Evolutionary conservation across 2,113 vertebrate genomes (phyloP).

Genomic region (Trochalopteron elliotii): DNA sequence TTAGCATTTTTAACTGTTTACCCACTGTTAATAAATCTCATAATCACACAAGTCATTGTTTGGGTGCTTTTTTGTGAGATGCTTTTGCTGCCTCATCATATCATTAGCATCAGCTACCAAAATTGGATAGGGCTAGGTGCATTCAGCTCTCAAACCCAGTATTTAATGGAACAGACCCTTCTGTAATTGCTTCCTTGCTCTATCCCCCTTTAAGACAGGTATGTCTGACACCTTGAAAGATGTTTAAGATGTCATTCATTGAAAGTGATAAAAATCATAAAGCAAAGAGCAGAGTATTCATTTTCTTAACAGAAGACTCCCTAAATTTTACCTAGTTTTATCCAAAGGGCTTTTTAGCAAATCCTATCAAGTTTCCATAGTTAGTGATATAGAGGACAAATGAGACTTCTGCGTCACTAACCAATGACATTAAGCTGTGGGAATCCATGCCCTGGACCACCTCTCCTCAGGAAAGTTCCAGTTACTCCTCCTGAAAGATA

Average conservation of each 20-base stretch:
- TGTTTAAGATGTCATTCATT: neutral
- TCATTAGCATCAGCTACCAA: neutral
- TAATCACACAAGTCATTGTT: neutral
- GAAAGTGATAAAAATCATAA: neutral
- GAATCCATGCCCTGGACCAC: neutral
- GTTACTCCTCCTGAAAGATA: neutral
- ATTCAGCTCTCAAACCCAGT: neutral
- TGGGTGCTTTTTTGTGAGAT: rapidly evolving
- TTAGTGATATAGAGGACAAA: neutral
- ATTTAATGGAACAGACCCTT: neutral
- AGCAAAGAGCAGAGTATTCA: neutral
- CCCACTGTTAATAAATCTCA: neutral
- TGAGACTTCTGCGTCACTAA: neutral
- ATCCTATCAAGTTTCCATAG: neutral
- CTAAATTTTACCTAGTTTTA: neutral
- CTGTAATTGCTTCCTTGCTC: neutral
- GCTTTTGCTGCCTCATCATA: neutral
- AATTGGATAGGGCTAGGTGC: neutral
- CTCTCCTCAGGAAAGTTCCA: neutral
- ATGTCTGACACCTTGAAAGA: neutral
- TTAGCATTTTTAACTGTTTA: neutral
- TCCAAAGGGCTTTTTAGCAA: neutral
- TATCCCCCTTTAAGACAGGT: neutral
- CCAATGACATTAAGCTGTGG: neutral
- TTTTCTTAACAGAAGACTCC: neutral